Conservation (phyloP, 2,888 invertebrate species). For the Eledona agricola region DNA sequence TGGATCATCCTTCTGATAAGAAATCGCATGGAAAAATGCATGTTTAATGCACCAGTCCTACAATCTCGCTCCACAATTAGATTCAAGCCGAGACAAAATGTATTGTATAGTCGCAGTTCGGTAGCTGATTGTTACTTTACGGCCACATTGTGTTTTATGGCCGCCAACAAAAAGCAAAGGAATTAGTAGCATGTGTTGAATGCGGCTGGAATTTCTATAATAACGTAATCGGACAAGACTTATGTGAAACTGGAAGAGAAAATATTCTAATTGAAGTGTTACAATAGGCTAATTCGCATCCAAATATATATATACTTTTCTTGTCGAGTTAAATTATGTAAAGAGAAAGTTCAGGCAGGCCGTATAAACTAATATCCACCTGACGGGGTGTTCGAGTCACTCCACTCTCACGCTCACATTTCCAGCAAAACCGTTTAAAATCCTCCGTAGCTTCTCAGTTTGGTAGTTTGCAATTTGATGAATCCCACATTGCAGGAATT, state of each 20-base stretch:
- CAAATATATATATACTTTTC: neutral
- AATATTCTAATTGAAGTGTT: neutral
- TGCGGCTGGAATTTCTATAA: conserved; percentile 8
- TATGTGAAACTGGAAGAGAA: conserved; percentile 3
- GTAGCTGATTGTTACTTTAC: too few relatives aligned
- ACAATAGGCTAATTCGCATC: neutral
- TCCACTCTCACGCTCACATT: too few relatives aligned
- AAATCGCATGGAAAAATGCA: conserved; percentile 13
- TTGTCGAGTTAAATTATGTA: too few relatives aligned
- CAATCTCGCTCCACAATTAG: too few relatives aligned
- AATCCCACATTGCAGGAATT: too few relatives aligned
- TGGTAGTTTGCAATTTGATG: conserved; percentile 5
- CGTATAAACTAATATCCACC: too few relatives aligned
- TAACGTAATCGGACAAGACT: neutral
- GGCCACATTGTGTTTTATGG: too few relatives aligned
- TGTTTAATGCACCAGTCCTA: conserved; percentile 6
- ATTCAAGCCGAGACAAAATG: too few relatives aligned
- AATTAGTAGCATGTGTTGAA: conserved; percentile 2
- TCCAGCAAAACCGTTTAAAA: neutral
- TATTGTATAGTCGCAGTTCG: too few relatives aligned
- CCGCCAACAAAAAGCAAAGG: too few relatives aligned
- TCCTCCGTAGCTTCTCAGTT: conserved; percentile 4
- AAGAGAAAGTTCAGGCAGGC: too few relatives aligned
- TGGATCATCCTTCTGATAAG: conserved; percentile 33
- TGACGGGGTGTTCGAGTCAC: too few relatives aligned